Conservation (phyloP, 2,888 invertebrate genomes). For the Oeneis ivallda region DNA sequence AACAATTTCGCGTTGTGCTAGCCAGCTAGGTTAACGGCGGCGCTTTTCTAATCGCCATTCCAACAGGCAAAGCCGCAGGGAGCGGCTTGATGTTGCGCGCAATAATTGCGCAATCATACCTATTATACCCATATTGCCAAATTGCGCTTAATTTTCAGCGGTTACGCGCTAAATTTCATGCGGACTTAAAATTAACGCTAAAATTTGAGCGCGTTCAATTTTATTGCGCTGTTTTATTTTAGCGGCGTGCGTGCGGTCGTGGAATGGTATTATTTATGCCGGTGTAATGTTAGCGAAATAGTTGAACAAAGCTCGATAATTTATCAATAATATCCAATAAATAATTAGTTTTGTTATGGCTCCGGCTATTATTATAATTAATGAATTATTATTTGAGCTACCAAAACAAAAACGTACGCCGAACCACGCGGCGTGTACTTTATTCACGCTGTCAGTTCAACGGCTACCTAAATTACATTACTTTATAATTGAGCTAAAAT, state of each 20-base stretch:
- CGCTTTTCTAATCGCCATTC: conserved; percentile 8
- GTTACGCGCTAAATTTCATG: conserved; percentile 35
- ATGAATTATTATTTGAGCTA: conserved; percentile 17
- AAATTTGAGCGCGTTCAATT: conserved; percentile 33
- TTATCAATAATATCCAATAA: conserved; percentile 37
- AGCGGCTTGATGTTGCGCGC: not conserved
- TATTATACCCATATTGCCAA: conserved; percentile 33
- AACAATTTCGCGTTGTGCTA: not conserved
- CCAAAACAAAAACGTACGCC: conserved; percentile 16
- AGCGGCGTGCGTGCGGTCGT: conserved; percentile 32
- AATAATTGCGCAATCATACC: conserved; percentile 27
- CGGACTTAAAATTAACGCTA: conserved; percentile 36
- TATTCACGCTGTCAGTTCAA: conserved; percentile 6
- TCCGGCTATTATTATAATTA: conserved; percentile 34
- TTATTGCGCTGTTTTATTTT: conserved; percentile 37
- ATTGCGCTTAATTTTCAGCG: conserved; percentile 36
- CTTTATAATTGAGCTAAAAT: not conserved
- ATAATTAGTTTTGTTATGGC: conserved; percentile 36
- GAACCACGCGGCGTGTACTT: not conserved
- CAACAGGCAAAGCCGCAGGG: conserved; percentile 12
- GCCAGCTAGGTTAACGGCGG: not conserved
- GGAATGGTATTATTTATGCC: conserved; percentile 34
- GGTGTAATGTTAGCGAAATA: conserved; percentile 36
- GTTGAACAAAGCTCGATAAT: conserved; percentile 36
- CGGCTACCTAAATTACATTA: not conserved